phyloP scores from a whole-genome alignment of 2,113 vertebrate species.

The Perca schrenkii region DNA sequence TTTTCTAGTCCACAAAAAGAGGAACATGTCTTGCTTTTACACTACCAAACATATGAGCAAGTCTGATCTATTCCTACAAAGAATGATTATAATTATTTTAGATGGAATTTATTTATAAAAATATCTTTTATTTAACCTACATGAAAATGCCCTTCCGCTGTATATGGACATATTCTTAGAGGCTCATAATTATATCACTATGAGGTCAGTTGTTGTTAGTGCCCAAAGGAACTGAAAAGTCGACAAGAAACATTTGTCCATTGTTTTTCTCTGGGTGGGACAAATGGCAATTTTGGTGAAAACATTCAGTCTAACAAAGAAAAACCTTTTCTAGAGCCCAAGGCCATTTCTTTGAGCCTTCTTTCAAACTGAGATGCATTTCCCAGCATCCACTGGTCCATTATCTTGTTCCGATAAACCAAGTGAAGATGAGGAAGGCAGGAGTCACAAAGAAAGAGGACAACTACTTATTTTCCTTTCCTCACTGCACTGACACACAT shows the following conservation, averaged over 20 bases:
- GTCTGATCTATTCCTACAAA: not conserved
- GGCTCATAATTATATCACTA: not conserved
- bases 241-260: not conserved
- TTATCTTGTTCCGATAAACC: constrained; percentile 16
- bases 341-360: not conserved
- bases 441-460: not conserved
- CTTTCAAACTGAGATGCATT: not conserved
- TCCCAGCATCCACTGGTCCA: not conserved
- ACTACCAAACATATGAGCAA: not conserved
- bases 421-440: not conserved
- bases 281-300: not conserved
- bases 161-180: not conserved
- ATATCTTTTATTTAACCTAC: no score
- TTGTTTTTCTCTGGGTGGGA: not conserved
- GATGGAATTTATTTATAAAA: no score
- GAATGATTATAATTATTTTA: no score
- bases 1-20: not conserved
- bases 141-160: not conserved
- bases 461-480: not conserved
- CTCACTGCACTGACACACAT: not conserved
- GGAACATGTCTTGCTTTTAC: not conserved
- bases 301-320: not conserved
- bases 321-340: not conserved
- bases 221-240: not conserved
- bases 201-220: not conserved